Evolutionary conservation across 2,888 invertebrate genomes (phyloP).

Genomic region (Electrophaes corylata): DNA sequence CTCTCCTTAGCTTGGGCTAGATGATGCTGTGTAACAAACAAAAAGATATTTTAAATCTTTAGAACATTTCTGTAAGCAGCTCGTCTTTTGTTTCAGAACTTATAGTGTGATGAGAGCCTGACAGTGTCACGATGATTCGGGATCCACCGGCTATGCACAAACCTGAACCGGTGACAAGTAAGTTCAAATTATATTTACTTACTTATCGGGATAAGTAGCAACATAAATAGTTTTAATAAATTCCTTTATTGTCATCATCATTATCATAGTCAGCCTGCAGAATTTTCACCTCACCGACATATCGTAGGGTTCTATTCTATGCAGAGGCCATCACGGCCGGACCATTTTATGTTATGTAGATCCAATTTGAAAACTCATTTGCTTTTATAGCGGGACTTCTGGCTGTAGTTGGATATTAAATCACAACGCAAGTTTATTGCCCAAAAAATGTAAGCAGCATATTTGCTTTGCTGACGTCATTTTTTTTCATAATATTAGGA

Average conservation of each 20-base stretch:
- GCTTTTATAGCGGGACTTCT: conserved; percentile 20
- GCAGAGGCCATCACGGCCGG: too few relatives aligned
- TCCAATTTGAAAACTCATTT: conserved; percentile 28
- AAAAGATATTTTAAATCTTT: too few relatives aligned
- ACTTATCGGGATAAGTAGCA: neutral
- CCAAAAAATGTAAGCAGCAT: conserved; percentile 61
- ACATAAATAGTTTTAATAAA: neutral
- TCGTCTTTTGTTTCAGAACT: conserved; percentile 63
- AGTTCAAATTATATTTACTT: conserved; percentile 46
- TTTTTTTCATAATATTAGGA: conserved; percentile 83
- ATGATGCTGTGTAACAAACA: too few relatives aligned
- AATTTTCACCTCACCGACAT: too few relatives aligned
- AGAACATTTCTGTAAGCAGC: neutral
- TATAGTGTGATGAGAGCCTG: conserved; percentile 73
- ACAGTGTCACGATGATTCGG: conserved; percentile 77
- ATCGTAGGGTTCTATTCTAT: too few relatives aligned
- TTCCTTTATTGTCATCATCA: too few relatives aligned
- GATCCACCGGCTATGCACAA: conserved; percentile 84
- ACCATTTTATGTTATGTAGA: too few relatives aligned
- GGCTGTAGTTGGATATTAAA: conserved; percentile 34
- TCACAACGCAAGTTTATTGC: conserved; percentile 43
- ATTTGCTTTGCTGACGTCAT: conserved; percentile 79
- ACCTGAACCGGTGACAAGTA: conserved; percentile 74
- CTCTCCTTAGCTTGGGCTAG: too few relatives aligned
- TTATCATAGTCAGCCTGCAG: too few relatives aligned